Evolutionary conservation across 2,888 invertebrate genomes (phyloP), one percentile per base, ranked within the genome.

Genomic region (Eristalis arbustorum): DNA sequence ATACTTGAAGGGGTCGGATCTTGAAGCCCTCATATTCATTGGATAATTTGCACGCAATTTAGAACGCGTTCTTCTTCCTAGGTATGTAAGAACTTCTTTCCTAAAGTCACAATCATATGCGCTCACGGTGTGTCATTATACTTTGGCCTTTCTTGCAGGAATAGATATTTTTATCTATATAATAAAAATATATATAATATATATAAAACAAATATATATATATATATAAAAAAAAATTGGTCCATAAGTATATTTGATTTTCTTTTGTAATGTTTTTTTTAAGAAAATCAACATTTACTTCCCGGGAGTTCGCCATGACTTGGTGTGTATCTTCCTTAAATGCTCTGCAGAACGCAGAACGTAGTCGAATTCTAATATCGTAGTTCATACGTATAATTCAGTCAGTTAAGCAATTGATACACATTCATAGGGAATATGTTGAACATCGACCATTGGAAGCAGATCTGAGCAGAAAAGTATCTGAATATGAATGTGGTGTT

Each of bases 1-100:
- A 56, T 67, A 42, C 5, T 67, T 25, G 78, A 64, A 31, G 40
- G 71, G 71, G 40, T 59, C 42, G 66, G 66, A 66, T 66, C 37
- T 56, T 25, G 28, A 59, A 78, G 71, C 57, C 71, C 23, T 67
- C 8, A 68, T 56, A 66, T 66, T 76, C 57, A 73, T 82, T 85
- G 82, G 85, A 82, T 81, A 81, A 85, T 82, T 82, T 85, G 69
- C 82, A 82, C 85, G 77, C 74, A 74, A 73, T 85, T 82, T 69
- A 57, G 74, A 61, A 82, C 81, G 82, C 73, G 80, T 71, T 49
- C 42, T 34, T 42, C 8, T 34, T 59, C 40, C 62, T 66, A 85
- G 82, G 85, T 85, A 85, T 69, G 82, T 85, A 83, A 6, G 42
- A n/a, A 42, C 42, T 49, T 49, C n/a, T n/a, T 49, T 49, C n/a